These are phyloP conservation scores for Rhimphoctona megacephalus DNA, from an alignment of 2,888 invertebrate species.

Conservation along the genomic window DNA sequence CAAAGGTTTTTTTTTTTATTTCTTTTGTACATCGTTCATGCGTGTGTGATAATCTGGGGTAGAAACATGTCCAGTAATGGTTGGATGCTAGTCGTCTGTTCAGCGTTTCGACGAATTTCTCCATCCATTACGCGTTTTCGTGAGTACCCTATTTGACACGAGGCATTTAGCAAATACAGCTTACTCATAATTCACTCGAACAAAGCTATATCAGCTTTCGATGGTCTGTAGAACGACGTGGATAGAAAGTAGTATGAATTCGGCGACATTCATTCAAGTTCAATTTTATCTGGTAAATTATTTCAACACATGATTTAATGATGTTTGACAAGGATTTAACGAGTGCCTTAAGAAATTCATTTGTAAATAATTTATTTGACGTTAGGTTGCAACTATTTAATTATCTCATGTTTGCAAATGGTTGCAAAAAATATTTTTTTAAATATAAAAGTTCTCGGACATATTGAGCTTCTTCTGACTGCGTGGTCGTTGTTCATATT, in stretches of 20 bases:
- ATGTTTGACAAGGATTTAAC: background rate
- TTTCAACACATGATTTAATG: background rate
- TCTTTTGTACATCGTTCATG: background rate
- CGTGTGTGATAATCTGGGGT: too few species aligned
- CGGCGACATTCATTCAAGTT: background rate
- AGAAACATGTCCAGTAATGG: background rate
- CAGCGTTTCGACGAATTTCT: slow-evolving; percentile 38
- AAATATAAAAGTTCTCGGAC: background rate
- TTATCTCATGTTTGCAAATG: background rate
- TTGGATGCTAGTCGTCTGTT: slow-evolving; percentile 6
- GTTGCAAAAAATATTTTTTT: background rate
- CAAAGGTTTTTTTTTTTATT: background rate
- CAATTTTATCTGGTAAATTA: background rate
- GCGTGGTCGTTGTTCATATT: background rate
- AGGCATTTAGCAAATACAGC: slow-evolving; percentile 35
- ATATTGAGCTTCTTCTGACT: background rate
- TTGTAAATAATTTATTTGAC: background rate
- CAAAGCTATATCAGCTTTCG: background rate
- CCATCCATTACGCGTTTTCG: slow-evolving; percentile 26
- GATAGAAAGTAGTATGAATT: background rate
- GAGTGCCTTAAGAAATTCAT: background rate
- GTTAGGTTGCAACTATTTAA: too few species aligned
- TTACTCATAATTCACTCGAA: slow-evolving; percentile 41
- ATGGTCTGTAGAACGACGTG: background rate
- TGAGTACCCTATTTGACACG: slow-evolving; percentile 28